These are phyloP conservation scores for Xiphophorus hellerii DNA, from an alignment of 2,113 vertebrate species.

Conservation along the genomic window DNA sequence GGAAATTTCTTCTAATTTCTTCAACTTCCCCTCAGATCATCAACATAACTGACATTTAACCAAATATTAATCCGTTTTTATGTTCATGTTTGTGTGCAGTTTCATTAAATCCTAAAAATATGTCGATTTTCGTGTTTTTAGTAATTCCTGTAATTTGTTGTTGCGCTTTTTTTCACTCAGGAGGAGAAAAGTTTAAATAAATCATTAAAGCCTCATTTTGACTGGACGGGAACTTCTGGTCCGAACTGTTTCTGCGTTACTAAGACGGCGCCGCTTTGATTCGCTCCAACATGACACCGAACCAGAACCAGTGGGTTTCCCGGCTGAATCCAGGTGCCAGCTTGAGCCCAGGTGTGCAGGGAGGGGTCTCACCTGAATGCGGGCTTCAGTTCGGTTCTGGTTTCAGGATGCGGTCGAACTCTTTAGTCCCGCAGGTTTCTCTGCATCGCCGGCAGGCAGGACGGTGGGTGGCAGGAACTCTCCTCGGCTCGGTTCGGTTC, in stretches of 20 bases:
- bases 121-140: background rate
- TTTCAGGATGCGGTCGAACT: slow-evolving; percentile 25
- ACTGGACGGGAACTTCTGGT: background rate
- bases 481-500: slow-evolving; percentile 11
- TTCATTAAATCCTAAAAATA: background rate
- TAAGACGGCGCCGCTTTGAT: background rate
- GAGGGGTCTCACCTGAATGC: slow-evolving; percentile 56
- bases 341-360: slow-evolving; percentile 36
- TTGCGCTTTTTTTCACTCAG: too few species aligned
- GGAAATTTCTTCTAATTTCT: too few species aligned
- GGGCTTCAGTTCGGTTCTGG: slow-evolving; percentile 21
- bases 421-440: slow-evolving; percentile 43
- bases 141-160: too few species aligned
- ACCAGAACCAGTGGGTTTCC: background rate
- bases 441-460: slow-evolving; percentile 32
- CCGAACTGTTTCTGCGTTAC: background rate
- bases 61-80: background rate
- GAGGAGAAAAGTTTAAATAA: too few species aligned
- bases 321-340: background rate
- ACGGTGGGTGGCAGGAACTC: slow-evolving; percentile 7
- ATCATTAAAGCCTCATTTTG: background rate
- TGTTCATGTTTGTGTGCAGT: background rate
- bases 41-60: background rate
- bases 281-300: background rate
- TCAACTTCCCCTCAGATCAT: too few species aligned